Evolutionary conservation across 2,797 vertebrate genomes (phyloP), one percentile per base, ranked within the genome.

Genomic region (Gambelia wislizenii): DNA sequence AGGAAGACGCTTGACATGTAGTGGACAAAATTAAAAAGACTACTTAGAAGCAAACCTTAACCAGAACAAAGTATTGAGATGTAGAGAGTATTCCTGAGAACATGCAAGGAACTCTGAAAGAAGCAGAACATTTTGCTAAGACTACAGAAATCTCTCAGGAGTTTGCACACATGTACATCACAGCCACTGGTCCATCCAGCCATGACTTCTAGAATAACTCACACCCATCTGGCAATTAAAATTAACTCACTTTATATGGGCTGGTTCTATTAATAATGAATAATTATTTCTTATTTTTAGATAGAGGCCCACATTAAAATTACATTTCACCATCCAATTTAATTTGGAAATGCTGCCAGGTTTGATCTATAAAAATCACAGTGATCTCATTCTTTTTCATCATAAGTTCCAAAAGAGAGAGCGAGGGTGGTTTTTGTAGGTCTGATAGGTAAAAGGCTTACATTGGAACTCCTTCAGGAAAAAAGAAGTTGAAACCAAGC

Each of bases 231-330:
- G 91, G 92, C 87, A 83, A 87, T 93, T 91, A 94, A 91, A 95
- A 91, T 89, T 92, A 94, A 86, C 90, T 92, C 33, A 84, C 87
- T 93, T 95, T 47, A 56, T n/a, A 75, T 42, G 52, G 70, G 47
- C 39, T 44, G 93, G 92, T 91, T 91, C 89, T 64, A 75, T 88
- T 83, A 88, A 76, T 76, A 88, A 94, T 89, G 92, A 95, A 96
- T 94, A 95, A 95, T 93, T 96, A 94, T 95, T 94, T 93, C 91
- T 95, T 96, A 95, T 96, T 95, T 96, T 95, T 95, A 96, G 94
- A 93, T 91, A 92, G 92, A 92, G 91, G 89, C 93, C 94, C 83
- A 93, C 94, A 96, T 93, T 94, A 95, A 96, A 96, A 96, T 95
- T 95, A 94, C 89, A 92, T 95, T 89, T 95, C 94, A 90, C 93